A percentile compares a stretch with the other conserved stretches of the same genome.
These are phyloP conservation scores for Luidia sarsii DNA, from an alignment of 53 echinoderm and acorn worm species.

Conservation along the genomic window DNA sequence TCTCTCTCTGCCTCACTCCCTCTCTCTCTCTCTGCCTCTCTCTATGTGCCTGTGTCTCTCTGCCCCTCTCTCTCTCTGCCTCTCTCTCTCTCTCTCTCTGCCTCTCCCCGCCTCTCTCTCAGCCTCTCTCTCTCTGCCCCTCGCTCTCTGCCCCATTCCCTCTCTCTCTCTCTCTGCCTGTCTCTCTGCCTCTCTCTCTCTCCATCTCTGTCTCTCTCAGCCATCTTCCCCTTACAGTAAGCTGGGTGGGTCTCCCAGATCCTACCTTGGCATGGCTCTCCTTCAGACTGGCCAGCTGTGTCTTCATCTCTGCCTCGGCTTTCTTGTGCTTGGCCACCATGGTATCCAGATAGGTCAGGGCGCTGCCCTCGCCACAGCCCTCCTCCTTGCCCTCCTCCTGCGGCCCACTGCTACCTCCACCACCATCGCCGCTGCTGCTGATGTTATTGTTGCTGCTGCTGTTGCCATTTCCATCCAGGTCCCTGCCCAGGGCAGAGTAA, in stretches of 20 bases:
- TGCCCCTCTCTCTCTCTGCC: no score
- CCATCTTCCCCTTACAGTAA: background rate
- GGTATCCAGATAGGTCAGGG: constrained; percentile 71
- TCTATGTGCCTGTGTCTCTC: no score
- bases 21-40: no score
- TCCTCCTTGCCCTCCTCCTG: constrained; percentile 45
- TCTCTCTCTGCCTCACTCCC: no score
- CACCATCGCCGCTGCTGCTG: constrained; percentile 19
- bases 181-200: no score
- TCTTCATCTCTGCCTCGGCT: constrained; percentile 77
- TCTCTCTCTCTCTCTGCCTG: no score
- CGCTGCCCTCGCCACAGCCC: constrained; percentile 29
- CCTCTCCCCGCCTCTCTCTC: no score
- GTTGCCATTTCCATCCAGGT: constrained; percentile 64
- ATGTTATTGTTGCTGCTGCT: constrained; percentile 33
- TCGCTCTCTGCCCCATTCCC: no score
- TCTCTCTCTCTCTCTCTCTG: background rate
- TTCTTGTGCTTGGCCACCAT: constrained; percentile 88
- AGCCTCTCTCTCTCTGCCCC: no score
- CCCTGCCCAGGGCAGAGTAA: constrained; percentile 80
- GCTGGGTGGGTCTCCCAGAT: background rate
- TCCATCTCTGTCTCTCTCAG: no score
- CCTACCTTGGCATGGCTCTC: constrained; percentile 85
- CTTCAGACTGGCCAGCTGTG: constrained; percentile 71
- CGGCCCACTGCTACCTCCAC: constrained; percentile 23